Evolutionary conservation across 2,797 vertebrate species (phyloP), one percentile per base, ranked within the genome.

Genomic region (Poeciliopsis gracilis): DNA sequence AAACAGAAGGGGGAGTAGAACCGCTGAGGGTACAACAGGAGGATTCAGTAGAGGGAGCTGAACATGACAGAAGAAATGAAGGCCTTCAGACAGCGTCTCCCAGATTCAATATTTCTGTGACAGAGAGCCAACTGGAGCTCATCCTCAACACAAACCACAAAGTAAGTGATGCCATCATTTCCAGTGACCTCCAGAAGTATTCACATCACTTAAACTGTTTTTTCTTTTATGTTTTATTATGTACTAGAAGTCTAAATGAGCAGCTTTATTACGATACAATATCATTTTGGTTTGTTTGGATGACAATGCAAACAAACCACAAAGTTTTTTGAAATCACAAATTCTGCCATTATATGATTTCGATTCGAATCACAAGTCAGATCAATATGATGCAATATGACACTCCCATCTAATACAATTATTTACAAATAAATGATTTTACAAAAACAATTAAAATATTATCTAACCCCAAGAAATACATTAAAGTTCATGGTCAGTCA

Each of bases 121-220:
- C 97, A 1, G 97, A 98, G 77, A 98, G 97, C 72, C 97, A 99
- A 79, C 94, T 99, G 85, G 96, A 97, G 81, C 95, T 95, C 84
- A 96, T 99, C 90, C 94, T 99, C 49, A 93, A 95, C 92, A 97
- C 95, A 85, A 95, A 95, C 87, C 96, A 96, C 47, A 96, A 96
- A 89, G 95, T 95, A 87, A 89, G 88, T 80, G 72, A 84, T 72
- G 87, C 87, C 63, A 49, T 72, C n/a, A 13, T 13, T 36, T 45
- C 28, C 47, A 30, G 1, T 43, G 20, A n/a, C 23, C 38, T 43
- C 38, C 23, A n/a, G 38, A n/a, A 41, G 20, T n/a, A 43, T n/a
- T n/a, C 38, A 43, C 12, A 43, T 5, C 33, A 4, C 33, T 67
- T 11, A 5, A 41, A 67, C 36, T 20, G 1, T 38, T 41, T 5